Evolutionary conservation across 53 echinoderm and acorn worm genomes (phyloP), one percentile per base, ranked within the genome.

Genomic region (Henricia sp.): DNA sequence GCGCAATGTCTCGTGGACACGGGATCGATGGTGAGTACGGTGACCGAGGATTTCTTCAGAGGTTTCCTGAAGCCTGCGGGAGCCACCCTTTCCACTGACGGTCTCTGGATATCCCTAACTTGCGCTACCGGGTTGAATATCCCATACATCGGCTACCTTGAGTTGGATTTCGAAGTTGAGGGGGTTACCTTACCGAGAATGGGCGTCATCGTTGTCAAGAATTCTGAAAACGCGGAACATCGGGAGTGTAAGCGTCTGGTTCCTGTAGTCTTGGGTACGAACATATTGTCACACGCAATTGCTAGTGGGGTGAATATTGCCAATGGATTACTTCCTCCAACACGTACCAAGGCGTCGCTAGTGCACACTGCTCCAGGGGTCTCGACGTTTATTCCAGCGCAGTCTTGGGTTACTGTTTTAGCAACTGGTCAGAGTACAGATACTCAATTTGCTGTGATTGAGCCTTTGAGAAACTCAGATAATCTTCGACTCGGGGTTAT

Each of bases 61-160:
- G 38, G 24, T 21, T 74, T 74, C 40, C 25, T 55, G 54, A 39
- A 74, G 29, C 56, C 74, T 2, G 13, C 52, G 4, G 74, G 74
- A 74, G 39, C 57, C 1, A 21, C 0, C 39, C 74, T 74, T 55
- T 36, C 40, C n/a, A 74, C 39, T 4, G 56, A 74, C 21, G 74
- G 74, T 20, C 74, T 74, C 39, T 74, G 74, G 54, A 37, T 73
- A 28, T 73, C 74, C 57, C 55, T 74, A 3, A 74, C 56, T 1
- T 56, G 74, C 35, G 74, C 56, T 37, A 37, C 74, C 2, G 74
- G 53, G 55, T 73, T 73, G 74, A 73, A 10, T 6, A 73, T 73
- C 50, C 74, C 74, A 50, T 73, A 73, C 29, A 54, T 73, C 23
- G 74, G 74, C 21, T 73, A 73, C 6, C 71, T 73, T 19, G 54